Conservation (phyloP, 2,888 invertebrate species). For the Neuroscelio doddi region DNA sequence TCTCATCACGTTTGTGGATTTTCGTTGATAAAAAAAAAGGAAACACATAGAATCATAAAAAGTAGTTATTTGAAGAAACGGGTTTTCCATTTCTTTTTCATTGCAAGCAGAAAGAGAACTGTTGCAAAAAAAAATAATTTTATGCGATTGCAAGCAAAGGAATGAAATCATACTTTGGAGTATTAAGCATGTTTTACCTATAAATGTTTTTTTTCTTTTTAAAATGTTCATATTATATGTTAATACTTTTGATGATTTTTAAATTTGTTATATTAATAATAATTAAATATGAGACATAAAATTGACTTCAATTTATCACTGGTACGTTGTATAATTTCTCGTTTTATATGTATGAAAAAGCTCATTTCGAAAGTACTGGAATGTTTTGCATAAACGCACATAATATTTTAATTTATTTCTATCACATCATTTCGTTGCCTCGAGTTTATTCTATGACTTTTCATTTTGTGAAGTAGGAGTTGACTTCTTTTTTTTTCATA, state of each 20-base stretch:
- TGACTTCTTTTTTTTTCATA: constrained; percentile 10
- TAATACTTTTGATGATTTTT: too few species aligned
- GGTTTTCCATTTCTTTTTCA: too few species aligned
- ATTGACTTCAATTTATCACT: too few species aligned
- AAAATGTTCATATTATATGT: too few species aligned
- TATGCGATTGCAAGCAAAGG: constrained; percentile 18
- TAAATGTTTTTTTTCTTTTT: too few species aligned
- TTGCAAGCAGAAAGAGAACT: not conserved
- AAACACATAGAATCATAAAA: too few species aligned
- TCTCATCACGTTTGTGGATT: too few species aligned
- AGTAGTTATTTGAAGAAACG: too few species aligned
- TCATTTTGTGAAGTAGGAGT: constrained; percentile 14
- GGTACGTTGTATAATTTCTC: not conserved
- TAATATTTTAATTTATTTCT: constrained; percentile 24
- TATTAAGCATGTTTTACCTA: constrained; percentile 23
- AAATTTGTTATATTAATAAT: too few species aligned
- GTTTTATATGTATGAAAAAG: not conserved
- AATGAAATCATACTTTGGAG: constrained; percentile 18
- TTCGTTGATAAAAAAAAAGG: too few species aligned
- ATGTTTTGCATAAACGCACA: not conserved
- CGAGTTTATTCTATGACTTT: constrained; percentile 14
- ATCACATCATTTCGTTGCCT: constrained; percentile 12
- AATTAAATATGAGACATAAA: too few species aligned
- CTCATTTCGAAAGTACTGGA: not conserved
- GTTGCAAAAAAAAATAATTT: constrained; percentile 32